Percentiles rank a stretch among this genome's conserved stretches.
phyloP scores from a whole-genome alignment of 2,888 invertebrate species.

The Minunthozetes semirufus region DNA sequence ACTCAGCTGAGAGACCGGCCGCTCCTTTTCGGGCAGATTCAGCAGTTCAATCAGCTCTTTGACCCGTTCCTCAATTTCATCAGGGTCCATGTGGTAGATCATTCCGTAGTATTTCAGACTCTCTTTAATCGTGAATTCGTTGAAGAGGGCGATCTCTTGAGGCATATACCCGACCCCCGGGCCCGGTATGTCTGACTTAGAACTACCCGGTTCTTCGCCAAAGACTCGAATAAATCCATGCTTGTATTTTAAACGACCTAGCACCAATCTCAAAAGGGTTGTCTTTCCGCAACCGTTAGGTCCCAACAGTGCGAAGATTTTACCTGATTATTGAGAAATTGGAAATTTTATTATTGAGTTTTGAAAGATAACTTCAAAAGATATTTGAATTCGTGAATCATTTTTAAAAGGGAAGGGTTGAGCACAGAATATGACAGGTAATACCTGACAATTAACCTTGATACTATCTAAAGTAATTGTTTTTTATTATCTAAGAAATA shows the following conservation, averaged over 20 bases:
- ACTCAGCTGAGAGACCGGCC: slow-evolving; percentile 48
- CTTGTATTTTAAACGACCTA: slow-evolving; percentile 75
- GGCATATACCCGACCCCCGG: slow-evolving; percentile 37
- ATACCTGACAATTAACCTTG: too few relatives aligned
- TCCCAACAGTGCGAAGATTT: slow-evolving; percentile 73
- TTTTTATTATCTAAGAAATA: too few relatives aligned
- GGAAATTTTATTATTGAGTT: too few relatives aligned
- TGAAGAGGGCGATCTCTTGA: slow-evolving; percentile 38
- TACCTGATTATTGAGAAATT: neutral
- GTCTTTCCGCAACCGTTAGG: slow-evolving; percentile 95
- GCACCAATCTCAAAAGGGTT: slow-evolving; percentile 79
- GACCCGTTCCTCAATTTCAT: slow-evolving; percentile 26
- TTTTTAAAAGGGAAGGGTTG: neutral
- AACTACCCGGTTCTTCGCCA: slow-evolving; percentile 51
- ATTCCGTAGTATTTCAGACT: slow-evolving; percentile 36
- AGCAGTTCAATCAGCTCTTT: slow-evolving; percentile 30
- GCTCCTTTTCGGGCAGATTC: slow-evolving; percentile 33
- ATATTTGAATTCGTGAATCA: neutral
- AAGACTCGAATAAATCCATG: slow-evolving; percentile 81
- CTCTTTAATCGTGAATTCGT: slow-evolving; percentile 37
- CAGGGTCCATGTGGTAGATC: slow-evolving; percentile 32
- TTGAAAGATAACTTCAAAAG: neutral
- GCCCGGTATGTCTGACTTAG: slow-evolving; percentile 20
- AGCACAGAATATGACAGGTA: too few relatives aligned
- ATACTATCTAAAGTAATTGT: too few relatives aligned